These are phyloP conservation scores for Formicarius rufipectus DNA, from an alignment of 2,113 vertebrate genomes.

Conservation along the genomic window DNA sequence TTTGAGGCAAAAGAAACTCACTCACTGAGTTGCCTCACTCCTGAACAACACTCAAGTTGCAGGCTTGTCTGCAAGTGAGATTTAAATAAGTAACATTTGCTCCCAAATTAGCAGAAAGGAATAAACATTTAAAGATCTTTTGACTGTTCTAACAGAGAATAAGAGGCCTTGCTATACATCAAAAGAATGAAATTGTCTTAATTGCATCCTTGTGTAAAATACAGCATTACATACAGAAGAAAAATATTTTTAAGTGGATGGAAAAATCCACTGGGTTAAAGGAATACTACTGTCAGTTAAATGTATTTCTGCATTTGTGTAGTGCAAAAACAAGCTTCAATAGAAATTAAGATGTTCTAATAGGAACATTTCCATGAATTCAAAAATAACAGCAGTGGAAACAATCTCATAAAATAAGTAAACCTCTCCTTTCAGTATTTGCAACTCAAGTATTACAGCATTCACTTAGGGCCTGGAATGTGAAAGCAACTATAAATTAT, in stretches of 20 bases:
- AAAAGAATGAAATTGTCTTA: constrained; percentile 40
- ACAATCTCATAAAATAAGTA: constrained; percentile 41
- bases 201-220: constrained; percentile 57
- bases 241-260: constrained; percentile 42
- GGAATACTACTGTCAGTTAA: constrained; percentile 36
- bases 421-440: constrained; percentile 10
- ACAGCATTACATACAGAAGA: constrained; percentile 33
- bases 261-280: constrained; percentile 49
- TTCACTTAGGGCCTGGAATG: background rate
- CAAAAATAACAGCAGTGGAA: constrained; percentile 45
- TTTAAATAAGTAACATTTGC: constrained; percentile 31
- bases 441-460: background rate
- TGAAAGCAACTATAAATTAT: constrained; percentile 11
- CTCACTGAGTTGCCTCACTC: background rate
- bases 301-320: background rate
- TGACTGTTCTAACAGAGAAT: background rate
- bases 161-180: background rate
- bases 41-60: background rate
- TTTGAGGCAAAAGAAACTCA: background rate
- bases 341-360: constrained; percentile 44
- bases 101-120: constrained; percentile 30
- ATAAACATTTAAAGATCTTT: constrained; percentile 25
- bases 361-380: constrained; percentile 37
- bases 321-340: constrained; percentile 22
- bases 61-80: background rate